Evolutionary conservation across 1,140 invertebrate species (phyloP).

Genomic region (Drosophila sucinea): DNA sequence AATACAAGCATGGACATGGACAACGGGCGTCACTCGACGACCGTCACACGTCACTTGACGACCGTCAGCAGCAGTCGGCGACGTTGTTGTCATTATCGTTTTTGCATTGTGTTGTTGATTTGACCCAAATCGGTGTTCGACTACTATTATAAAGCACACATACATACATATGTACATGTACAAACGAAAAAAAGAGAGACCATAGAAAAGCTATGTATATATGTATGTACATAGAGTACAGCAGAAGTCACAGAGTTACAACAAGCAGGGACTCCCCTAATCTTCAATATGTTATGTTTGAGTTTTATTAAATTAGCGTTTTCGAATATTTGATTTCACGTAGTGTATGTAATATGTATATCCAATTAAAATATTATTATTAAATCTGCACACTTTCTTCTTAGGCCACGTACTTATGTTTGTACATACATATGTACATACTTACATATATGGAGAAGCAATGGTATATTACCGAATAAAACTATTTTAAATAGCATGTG

Average conservation of each 20-base stretch:
- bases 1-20: conserved; percentile 10
- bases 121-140: conserved; percentile 48
- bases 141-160: not conserved
- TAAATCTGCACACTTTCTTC: no score
- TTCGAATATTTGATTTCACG: no score
- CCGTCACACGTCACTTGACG: conserved; percentile 11
- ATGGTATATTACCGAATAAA: no score
- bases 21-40: conserved; percentile 10
- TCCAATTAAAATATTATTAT: no score
- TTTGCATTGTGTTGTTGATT: conserved; percentile 38
- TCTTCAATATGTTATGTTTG: no score
- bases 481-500: no score
- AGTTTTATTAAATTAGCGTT: no score
- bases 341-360: no score
- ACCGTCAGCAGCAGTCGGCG: not conserved
- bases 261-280: no score
- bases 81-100: conserved; percentile 2
- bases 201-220: not conserved
- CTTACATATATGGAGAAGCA: no score
- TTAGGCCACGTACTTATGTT: no score
- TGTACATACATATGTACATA: not conserved
- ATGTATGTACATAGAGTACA: not conserved
- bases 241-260: no score
- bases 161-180: not conserved
- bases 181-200: not conserved